Conservation (phyloP, 2,888 invertebrate genomes). For the Mylabris sibirica region DNA sequence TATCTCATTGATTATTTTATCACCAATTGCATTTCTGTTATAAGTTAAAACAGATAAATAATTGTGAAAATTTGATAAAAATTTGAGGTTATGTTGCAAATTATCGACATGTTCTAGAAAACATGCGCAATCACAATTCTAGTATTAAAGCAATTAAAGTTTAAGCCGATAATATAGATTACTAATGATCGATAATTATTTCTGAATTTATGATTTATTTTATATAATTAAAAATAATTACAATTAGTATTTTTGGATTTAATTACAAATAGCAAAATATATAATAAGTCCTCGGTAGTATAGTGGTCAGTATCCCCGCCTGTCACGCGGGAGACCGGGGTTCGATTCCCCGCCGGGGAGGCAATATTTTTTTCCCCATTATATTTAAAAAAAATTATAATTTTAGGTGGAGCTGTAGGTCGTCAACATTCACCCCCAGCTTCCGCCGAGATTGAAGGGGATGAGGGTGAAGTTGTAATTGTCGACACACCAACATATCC, state of each 20-base stretch:
- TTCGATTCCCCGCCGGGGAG: constrained; percentile 64
- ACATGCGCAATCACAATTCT: background rate
- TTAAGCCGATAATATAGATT: too few relatives aligned
- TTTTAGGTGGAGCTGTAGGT: constrained; percentile 65
- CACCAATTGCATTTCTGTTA: background rate
- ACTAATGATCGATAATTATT: too few relatives aligned
- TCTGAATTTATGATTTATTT: too few relatives aligned
- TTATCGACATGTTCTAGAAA: background rate
- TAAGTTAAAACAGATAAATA: constrained; percentile 23
- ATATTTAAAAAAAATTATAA: constrained; percentile 27
- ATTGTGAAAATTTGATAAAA: constrained; percentile 20
- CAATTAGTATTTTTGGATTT: background rate
- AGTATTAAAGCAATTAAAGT: too few relatives aligned
- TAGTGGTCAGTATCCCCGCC: constrained; percentile 64
- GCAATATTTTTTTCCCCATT: constrained; percentile 38
- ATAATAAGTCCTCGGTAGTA: constrained; percentile 59
- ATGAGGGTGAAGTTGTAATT: constrained; percentile 78
- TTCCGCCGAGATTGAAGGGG: constrained; percentile 84
- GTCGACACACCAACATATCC: constrained; percentile 80
- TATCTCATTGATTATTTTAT: background rate
- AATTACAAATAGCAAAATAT: background rate
- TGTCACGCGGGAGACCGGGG: constrained; percentile 64
- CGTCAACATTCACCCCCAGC: constrained; percentile 67
- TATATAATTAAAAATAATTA: too few relatives aligned
- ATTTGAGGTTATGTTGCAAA: constrained; percentile 21